Percentiles rank a stretch among this genome's conserved stretches.
Evolutionary conservation across 2,888 invertebrate genomes (phyloP).

Genomic region (Netelia fuscicornis): DNA sequence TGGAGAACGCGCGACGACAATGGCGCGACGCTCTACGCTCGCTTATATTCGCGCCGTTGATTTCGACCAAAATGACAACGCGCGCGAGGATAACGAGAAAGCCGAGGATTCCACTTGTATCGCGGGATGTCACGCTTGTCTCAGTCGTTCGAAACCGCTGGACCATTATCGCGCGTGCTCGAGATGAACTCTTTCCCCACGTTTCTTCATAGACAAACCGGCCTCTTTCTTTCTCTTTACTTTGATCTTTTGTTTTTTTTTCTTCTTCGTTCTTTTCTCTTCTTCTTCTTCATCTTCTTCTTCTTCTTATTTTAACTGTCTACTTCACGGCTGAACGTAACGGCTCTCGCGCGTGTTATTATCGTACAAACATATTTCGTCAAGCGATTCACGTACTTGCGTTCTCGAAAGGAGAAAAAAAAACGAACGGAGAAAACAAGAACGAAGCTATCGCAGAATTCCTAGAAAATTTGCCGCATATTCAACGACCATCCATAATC

Average conservation of each 20-base stretch:
- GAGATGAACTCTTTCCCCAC: neutral
- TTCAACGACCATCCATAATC: conserved; percentile 16
- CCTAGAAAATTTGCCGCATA: conserved; percentile 42
- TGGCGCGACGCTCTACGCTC: neutral
- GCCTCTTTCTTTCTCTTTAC: neutral
- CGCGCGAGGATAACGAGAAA: conserved; percentile 35
- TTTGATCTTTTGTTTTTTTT: neutral
- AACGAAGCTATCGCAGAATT: conserved; percentile 9
- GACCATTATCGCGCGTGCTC: conserved; percentile 42
- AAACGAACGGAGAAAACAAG: neutral
- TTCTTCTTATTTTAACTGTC: neutral
- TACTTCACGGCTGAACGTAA: conserved; percentile 50
- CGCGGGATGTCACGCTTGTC: neutral
- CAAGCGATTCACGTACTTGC: neutral
- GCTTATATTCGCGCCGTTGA: neutral
- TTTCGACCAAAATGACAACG: conserved; percentile 30
- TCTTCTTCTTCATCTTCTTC: neutral
- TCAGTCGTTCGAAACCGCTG: conserved; percentile 13
- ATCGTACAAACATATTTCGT: conserved; percentile 16
- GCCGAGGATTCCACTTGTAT: neutral
- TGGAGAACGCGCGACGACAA: conserved; percentile 13
- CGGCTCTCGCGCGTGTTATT: conserved; percentile 47
- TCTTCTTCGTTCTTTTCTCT: neutral
- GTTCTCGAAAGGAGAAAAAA: neutral
- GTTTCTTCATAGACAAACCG: neutral